Evolutionary conservation across 92 coral and sea anemone genomes (phyloP), one percentile per base, ranked within the genome.

Genomic region (Metridium senile): DNA sequence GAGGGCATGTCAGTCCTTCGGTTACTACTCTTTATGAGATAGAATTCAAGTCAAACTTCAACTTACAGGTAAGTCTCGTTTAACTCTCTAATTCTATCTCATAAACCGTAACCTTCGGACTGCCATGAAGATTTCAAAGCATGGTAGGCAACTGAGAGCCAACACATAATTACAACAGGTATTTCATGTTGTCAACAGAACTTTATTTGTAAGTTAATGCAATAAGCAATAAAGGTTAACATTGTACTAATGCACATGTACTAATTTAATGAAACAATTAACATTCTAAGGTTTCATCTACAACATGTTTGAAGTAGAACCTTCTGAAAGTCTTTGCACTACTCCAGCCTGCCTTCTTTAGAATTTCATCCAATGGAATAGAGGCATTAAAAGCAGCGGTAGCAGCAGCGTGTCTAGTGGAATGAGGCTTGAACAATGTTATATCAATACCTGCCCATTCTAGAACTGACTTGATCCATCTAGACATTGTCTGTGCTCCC

Each of bases 391-490:
- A 81, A 23, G 90, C 91, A 64, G 89, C 88, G 31, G 91, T 85
- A 21, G 94, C 57, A 25, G 91, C 90, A n/a, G 91, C 94, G 54
- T 84, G 84, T 72, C 91, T 87, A 19, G 94, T 85, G 49, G 81
- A 80, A 79, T 89, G 88, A 35, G 90, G 90, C 70, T 86, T 81
- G 59, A 86, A 86, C 59, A 72, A 33, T 28, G 26, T 52, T 7
- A 82, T 25, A 77, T 86, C 87, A 71, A 82, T 29, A 54, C 87
- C 87, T 30, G 82, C 73, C 80, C n/a, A n/a, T n/a, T 31, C 3
- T 31, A 30, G 29, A 13, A 67, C 72, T 29, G 72, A 11, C 25
- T 33, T 67, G 26, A 72, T 72, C 77, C 77, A 72, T 26, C 77
- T 51, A 53, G 77, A 65, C 17, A 72, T 6, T 1, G 77, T 72